phyloP scores from a whole-genome alignment of 2,797 vertebrate genomes.

The Myotis myotis region DNA sequence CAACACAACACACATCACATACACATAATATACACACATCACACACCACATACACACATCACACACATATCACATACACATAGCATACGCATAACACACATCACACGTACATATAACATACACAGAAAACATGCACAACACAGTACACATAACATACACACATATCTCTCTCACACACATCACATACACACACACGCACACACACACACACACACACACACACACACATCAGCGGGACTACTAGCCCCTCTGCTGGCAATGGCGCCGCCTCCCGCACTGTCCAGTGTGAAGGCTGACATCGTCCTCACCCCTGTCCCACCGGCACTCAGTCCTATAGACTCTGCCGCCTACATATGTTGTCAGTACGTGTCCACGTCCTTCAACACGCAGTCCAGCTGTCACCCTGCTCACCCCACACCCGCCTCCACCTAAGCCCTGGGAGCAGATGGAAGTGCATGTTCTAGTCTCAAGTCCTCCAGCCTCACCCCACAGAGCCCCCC shows the following conservation, averaged over 20 bases:
- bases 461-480: neutral
- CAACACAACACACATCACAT: neutral
- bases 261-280: neutral
- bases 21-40: neutral
- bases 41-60: no score
- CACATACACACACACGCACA: no score
- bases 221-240: no score
- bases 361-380: neutral
- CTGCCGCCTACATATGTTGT: neutral
- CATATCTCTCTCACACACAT: no score
- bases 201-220: no score
- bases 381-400: neutral
- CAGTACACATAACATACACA: no score
- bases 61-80: no score
- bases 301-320: fast-evolving
- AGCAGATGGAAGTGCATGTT: neutral
- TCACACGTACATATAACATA: neutral
- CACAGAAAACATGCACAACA: neutral
- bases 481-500: neutral
- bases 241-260: neutral
- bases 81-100: no score
- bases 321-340: neutral
- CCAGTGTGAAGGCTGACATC: neutral
- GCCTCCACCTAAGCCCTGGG: neutral
- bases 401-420: fast-evolving